Percentiles rank a stretch among this genome's conserved stretches.
Conservation (phyloP, 35 echinoderm and acorn worm genomes). For the Ophioderma brevispina region DNA sequence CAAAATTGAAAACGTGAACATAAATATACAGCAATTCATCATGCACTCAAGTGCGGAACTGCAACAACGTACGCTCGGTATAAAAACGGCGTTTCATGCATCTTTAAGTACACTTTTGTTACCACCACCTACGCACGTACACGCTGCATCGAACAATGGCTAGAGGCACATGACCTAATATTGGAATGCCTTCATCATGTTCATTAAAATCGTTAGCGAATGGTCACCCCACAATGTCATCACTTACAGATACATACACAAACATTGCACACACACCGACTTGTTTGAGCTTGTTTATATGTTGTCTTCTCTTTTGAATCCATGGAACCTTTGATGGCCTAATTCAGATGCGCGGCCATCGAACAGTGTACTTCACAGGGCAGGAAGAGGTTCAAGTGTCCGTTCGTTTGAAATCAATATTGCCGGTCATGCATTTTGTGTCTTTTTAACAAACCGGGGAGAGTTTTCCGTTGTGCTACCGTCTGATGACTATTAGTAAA, state of each 20-base stretch:
- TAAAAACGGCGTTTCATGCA: no score
- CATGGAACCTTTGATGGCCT: background rate
- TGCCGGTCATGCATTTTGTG: background rate
- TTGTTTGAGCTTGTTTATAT: background rate
- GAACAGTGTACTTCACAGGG: background rate
- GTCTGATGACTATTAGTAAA: background rate
- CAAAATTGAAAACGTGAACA: no score
- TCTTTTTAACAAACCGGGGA: background rate
- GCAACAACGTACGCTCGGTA: no score
- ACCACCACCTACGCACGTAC: no score
- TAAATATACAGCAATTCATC: no score
- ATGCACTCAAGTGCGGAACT: no score
- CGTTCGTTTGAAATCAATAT: background rate
- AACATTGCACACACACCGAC: no score
- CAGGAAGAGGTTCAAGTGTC: background rate
- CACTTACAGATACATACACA: background rate
- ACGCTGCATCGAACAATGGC: no score
- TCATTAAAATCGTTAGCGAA: background rate
- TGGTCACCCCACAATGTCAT: background rate
- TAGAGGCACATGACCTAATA: no score
- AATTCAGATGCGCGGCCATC: background rate
- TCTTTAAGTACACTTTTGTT: no score
- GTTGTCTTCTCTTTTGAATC: background rate
- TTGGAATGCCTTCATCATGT: background rate
- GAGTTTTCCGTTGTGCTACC: background rate